Evolutionary conservation across 2,113 vertebrate species (phyloP), one percentile per base, ranked within the genome.

Genomic region (Solea solea): DNA sequence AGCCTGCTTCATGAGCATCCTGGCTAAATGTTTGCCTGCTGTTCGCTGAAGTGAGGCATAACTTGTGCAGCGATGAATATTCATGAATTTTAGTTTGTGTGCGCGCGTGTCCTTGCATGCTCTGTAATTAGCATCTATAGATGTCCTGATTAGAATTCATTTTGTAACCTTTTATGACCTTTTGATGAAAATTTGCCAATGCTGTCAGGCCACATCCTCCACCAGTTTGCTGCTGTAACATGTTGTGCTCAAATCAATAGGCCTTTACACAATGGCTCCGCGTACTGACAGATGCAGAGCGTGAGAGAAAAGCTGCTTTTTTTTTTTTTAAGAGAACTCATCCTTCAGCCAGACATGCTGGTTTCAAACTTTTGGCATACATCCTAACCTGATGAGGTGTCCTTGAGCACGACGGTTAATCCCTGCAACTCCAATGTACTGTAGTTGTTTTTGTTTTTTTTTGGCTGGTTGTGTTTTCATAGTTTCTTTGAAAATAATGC

Each of bases 21-120:
- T 69, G 80, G 69, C 82, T 88, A 88, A 86, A 88, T 82, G 86
- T 90, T 83, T 86, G 71, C 70, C 85, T 86, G 77, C 75, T 87
- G 82, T 83, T 88, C 67, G 58, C 72, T 90, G 75, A 89, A 80
- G 69, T 81, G 70, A 85, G 85, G 81, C 82, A 82, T 84, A 80
- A 78, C 69, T 84, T 88, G 82, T 70, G 56, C 60, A 49, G 1
- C 41, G 34, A 90, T 92, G 85, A 93, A 89, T 92, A 93, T 88
- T 88, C 85, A 91, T 86, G 66, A 82, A 72, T 51, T 79, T 68
- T 68, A 34, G 53, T 21, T 39, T 21, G 42, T 76, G 77, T 64
- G 55, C 46, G 25, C 56, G 8, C 11, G 12, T 74, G 64, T 81
- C 59, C 79, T 74, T 78, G 46, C 65, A 21, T 71, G 56, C 60